A percentile compares a stretch with the other conserved stretches of the same genome.
phyloP scores from a whole-genome alignment of 2,113 vertebrate species.

The Engraulis encrasicolus region DNA sequence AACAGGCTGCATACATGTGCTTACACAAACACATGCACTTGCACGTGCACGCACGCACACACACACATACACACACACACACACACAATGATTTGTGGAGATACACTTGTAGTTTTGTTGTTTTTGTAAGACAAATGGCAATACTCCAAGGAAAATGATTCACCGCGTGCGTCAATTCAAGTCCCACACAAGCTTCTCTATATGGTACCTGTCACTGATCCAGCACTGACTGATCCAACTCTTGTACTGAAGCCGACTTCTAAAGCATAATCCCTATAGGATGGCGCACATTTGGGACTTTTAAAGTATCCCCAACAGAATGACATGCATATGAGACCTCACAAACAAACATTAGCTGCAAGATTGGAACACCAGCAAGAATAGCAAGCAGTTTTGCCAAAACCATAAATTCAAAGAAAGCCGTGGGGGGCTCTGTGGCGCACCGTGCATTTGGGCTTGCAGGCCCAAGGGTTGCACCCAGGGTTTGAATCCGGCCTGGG shows the following conservation, averaged over 20 bases:
- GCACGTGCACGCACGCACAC: not conserved
- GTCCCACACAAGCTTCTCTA: not conserved
- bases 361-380: not conserved
- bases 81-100: slow-evolving; percentile 26
- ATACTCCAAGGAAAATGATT: not conserved
- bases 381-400: not conserved
- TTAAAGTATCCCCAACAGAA: not conserved
- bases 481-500: too few species aligned
- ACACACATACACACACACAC: slow-evolving; percentile 57
- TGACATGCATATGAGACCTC: not conserved
- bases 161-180: not conserved
- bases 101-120: too few species aligned
- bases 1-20: too few species aligned
- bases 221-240: not conserved
- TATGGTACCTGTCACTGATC: not conserved
- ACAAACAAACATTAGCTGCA: not conserved
- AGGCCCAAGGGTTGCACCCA: too few species aligned
- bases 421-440: too few species aligned
- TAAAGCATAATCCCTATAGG: not conserved
- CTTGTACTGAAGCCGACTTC: not conserved
- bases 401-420: not conserved
- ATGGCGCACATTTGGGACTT: too few species aligned
- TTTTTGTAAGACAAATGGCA: not conserved
- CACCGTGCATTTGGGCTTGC: too few species aligned
- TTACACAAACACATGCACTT: not conserved